Evolutionary conservation across 1,140 invertebrate genomes (phyloP).

Genomic region (Lepidurus packardi): DNA sequence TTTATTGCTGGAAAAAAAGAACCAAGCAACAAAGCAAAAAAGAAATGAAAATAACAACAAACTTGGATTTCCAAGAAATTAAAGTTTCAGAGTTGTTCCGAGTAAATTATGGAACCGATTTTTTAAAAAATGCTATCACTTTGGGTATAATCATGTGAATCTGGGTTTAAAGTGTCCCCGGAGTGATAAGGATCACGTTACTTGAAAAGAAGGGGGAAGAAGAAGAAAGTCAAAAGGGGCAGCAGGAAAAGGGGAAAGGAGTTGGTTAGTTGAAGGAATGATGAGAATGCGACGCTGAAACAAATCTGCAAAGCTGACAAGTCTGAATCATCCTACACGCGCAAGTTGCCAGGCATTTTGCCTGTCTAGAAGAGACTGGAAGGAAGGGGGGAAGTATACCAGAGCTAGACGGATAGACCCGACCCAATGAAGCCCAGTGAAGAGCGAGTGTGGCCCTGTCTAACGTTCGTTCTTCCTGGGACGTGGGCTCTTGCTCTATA

Average conservation of each 20-base stretch:
- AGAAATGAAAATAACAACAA: neutral
- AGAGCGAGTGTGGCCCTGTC: too few species aligned
- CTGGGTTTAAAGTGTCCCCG: too few species aligned
- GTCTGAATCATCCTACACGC: neutral
- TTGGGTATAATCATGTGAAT: too few species aligned
- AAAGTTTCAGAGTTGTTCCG: too few species aligned
- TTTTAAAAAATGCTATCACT: too few species aligned
- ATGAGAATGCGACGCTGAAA: neutral
- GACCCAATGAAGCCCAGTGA: too few species aligned
- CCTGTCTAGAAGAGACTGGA: neutral
- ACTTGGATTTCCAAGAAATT: neutral
- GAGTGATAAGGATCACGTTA: too few species aligned
- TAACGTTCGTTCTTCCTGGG: too few species aligned
- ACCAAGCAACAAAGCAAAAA: neutral
- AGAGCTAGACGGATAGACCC: neutral
- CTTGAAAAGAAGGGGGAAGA: too few species aligned
- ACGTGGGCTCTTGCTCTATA: too few species aligned
- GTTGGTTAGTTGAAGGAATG: neutral
- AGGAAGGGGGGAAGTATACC: neutral
- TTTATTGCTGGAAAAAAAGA: too few species aligned
- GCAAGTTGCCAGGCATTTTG: constrained; percentile 5
- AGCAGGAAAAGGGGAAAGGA: neutral
- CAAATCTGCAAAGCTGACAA: neutral
- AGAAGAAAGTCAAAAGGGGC: neutral
- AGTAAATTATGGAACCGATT: too few species aligned